phyloP scores from a whole-genome alignment of 2,797 vertebrate species.

The Pyrocephalus nanus region DNA sequence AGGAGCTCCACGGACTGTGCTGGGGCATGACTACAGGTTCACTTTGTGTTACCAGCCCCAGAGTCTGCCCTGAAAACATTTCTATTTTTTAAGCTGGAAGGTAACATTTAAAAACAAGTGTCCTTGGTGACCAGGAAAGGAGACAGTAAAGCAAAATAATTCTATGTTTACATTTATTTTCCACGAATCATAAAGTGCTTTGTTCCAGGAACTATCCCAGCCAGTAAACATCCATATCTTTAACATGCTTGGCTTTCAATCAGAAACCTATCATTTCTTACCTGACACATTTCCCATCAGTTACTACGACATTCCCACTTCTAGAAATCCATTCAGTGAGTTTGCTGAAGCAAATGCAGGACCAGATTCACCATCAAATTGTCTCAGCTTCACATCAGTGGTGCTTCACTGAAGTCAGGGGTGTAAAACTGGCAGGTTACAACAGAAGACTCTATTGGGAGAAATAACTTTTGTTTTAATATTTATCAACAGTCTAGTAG shows the following conservation, averaged over 20 bases:
- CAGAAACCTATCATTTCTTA: constrained; percentile 38
- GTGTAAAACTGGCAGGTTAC: not conserved
- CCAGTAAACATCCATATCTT: constrained; percentile 14
- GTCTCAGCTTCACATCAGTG: not conserved
- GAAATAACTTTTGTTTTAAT: not conserved
- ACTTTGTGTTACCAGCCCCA: not conserved
- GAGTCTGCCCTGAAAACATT: not conserved
- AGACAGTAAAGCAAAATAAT: constrained; percentile 9
- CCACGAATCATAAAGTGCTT: not conserved
- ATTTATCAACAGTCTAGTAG: not conserved
- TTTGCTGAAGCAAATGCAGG: not conserved
- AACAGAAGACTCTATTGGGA: not conserved
- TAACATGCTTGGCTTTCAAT: constrained; percentile 4
- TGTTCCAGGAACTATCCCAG: not conserved
- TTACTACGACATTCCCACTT: not conserved
- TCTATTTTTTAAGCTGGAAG: not conserved
- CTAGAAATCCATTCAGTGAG: constrained; percentile 8
- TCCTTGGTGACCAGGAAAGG: not conserved
- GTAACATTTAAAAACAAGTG: not conserved
- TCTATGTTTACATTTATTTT: constrained; percentile 25
- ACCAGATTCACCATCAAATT: not conserved
- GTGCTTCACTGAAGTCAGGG: not conserved
- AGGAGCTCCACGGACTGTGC: not conserved
- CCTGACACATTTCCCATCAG: constrained; percentile 24
- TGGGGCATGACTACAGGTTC: not conserved